These are phyloP conservation scores for Poeciliopsis presidionis DNA, from an alignment of 2,797 vertebrate genomes.

Conservation along the genomic window DNA sequence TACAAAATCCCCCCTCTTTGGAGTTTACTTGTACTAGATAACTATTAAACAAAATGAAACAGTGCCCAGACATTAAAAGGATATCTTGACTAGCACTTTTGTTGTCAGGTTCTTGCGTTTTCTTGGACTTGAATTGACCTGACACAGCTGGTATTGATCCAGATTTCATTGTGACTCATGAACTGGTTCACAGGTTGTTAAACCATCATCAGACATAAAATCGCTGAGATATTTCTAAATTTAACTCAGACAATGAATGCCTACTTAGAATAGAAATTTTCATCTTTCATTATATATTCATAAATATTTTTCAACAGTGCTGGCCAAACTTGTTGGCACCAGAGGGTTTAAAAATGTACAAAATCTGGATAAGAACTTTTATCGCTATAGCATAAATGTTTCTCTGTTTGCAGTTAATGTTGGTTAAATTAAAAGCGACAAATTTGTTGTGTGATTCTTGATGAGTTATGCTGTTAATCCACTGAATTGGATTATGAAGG, in stretches of 20 bases:
- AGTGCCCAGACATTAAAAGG: not conserved
- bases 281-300: not conserved
- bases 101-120: not conserved
- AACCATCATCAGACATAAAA: not conserved
- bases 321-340: not conserved
- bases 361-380: not conserved
- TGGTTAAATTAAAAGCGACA: not conserved
- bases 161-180: not conserved
- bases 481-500: constrained; percentile 1
- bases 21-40: not conserved
- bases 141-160: not conserved
- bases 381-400: not conserved
- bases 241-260: not conserved
- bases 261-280: not conserved
- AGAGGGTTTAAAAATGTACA: not conserved
- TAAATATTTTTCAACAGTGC: not conserved
- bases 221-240: not conserved
- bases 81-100: not conserved
- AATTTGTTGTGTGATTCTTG: not conserved
- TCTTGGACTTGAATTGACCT: not conserved
- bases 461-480: constrained; percentile 3
- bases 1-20: not conserved
- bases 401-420: not conserved
- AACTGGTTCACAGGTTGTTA: not conserved
- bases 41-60: not conserved